A percentile compares a stretch with the other conserved stretches of the same genome.
phyloP scores from a whole-genome alignment of 2,888 invertebrate genomes.

The Neelides folsomi region DNA sequence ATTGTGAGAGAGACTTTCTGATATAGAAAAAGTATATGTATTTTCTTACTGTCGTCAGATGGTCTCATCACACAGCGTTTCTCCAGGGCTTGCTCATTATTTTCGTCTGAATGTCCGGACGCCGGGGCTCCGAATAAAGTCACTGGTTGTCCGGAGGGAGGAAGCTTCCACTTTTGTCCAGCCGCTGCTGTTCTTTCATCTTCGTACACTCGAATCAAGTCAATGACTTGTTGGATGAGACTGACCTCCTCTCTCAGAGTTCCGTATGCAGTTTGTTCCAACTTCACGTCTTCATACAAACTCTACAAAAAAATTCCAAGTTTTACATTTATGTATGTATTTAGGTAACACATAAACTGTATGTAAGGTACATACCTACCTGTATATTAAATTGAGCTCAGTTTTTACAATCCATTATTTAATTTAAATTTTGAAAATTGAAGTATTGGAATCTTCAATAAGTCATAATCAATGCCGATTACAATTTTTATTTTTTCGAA shows the following conservation, averaged over 20 bases:
- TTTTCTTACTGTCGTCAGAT: constrained; percentile 51
- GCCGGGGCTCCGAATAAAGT: constrained; percentile 50
- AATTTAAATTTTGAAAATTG: too few relatives aligned
- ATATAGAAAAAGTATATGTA: too few relatives aligned
- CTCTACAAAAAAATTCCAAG: constrained; percentile 43
- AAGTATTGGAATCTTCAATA: too few relatives aligned
- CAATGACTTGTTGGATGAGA: constrained; percentile 54
- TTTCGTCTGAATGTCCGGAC: constrained; percentile 36
- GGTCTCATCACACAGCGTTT: constrained; percentile 44
- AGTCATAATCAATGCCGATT: too few relatives aligned
- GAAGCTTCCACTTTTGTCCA: constrained; percentile 56
- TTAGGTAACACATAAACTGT: too few relatives aligned
- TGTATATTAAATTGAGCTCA: too few relatives aligned
- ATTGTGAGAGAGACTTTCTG: not conserved
- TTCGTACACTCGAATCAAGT: constrained; percentile 49
- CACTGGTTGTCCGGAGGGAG: constrained; percentile 55
- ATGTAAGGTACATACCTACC: too few relatives aligned
- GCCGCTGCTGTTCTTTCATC: constrained; percentile 47
- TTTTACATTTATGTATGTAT: too few relatives aligned
- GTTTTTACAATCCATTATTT: too few relatives aligned
- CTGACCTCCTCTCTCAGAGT: constrained; percentile 53
- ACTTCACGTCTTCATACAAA: constrained; percentile 53
- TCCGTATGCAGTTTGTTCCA: constrained; percentile 47
- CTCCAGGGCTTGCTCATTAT: constrained; percentile 29
- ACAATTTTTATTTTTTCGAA: too few relatives aligned